phyloP scores from a whole-genome alignment of 2,113 vertebrate species.

The Callaeas wilsoni region DNA sequence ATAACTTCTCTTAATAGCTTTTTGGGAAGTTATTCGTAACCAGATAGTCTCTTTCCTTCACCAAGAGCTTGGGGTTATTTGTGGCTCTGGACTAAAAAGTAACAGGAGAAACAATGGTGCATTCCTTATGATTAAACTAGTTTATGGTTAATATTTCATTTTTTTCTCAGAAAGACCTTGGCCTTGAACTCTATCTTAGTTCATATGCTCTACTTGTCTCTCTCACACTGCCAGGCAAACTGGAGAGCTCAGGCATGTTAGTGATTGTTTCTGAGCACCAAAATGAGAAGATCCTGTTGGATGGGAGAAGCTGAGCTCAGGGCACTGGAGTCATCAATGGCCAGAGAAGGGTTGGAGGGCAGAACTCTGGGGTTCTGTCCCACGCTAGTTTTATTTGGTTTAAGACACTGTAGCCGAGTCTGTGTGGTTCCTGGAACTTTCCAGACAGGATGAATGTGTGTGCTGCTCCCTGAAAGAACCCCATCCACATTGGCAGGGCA shows the following conservation, averaged over 20 bases:
- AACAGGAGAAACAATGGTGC: neutral
- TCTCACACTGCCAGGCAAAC: neutral
- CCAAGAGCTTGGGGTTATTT: neutral
- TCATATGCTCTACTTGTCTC: neutral
- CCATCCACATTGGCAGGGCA: neutral
- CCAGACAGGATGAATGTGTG: neutral
- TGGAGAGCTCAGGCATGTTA: neutral
- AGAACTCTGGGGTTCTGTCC: neutral
- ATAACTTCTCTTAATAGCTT: neutral
- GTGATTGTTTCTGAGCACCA: neutral
- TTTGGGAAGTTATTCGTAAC: neutral
- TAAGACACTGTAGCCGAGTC: neutral
- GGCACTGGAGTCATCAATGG: neutral
- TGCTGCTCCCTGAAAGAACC: neutral
- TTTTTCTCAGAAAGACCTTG: neutral
- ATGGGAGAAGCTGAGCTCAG: neutral
- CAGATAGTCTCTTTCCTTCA: neutral
- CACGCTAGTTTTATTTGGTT: neutral
- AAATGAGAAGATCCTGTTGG: neutral
- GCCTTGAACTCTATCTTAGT: neutral
- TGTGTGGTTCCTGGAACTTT: neutral
- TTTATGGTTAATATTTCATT: neutral
- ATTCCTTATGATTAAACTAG: accelerated
- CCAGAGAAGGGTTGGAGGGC: neutral
- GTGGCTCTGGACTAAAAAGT: neutral